Evolutionary conservation across 2,888 invertebrate genomes (phyloP).

Genomic region (Chloroclysta siterata): DNA sequence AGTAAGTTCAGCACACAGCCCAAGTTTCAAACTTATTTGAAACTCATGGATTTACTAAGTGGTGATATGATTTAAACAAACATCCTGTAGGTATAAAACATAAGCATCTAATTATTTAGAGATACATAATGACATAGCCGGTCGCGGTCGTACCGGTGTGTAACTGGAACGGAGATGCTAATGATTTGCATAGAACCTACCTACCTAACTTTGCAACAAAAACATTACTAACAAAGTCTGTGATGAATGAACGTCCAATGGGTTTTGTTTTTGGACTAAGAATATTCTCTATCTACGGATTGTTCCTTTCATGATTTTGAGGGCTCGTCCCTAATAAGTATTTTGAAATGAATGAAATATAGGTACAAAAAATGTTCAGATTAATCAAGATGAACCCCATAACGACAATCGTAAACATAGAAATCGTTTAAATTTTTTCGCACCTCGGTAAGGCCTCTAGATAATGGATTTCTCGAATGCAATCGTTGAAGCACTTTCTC

Average conservation of each 20-base stretch:
- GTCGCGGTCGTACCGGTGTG: constrained; percentile 42
- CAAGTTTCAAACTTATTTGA: too few relatives aligned
- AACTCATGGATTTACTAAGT: neutral
- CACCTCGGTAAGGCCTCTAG: constrained; percentile 50
- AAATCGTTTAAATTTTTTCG: constrained; percentile 57
- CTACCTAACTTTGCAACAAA: neutral
- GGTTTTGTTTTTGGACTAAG: neutral
- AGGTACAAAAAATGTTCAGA: too few relatives aligned
- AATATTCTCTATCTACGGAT: too few relatives aligned
- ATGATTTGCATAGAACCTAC: constrained; percentile 43
- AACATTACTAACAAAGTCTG: neutral
- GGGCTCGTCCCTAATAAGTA: too few relatives aligned
- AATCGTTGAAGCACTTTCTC: constrained; percentile 71
- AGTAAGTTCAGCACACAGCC: too few relatives aligned
- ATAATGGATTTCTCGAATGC: constrained; percentile 68
- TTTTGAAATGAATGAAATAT: too few relatives aligned
- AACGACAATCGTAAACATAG: constrained; percentile 51
- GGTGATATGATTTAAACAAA: neutral
- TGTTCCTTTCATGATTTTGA: neutral
- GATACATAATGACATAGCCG: constrained; percentile 39
- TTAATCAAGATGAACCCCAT: constrained; percentile 40
- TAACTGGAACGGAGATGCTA: constrained; percentile 47
- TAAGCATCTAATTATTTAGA: constrained; percentile 40
- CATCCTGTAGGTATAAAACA: constrained; percentile 4
- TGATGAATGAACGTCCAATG: neutral